phyloP scores from a whole-genome alignment of 2,113 vertebrate species.

The Climacteris rufus region DNA sequence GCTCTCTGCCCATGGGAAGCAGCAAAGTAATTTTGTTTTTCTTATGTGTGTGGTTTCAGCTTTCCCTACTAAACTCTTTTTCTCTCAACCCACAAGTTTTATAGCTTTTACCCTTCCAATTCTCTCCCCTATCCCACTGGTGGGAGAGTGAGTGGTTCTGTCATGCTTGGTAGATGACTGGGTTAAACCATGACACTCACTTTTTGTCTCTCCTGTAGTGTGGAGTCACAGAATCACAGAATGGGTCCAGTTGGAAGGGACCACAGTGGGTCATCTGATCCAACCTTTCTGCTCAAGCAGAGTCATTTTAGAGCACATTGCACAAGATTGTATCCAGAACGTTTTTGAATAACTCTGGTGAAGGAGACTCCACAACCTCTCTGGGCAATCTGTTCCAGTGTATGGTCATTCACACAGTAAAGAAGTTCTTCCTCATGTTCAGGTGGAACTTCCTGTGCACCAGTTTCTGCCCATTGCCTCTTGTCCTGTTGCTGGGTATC shows the following conservation, averaged over 20 bases:
- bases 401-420: not conserved
- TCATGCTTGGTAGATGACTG: not conserved
- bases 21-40: not conserved
- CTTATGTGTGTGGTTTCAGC: not conserved
- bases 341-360: not conserved
- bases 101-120: not conserved
- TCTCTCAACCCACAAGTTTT: not conserved
- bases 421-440: not conserved
- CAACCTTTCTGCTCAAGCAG: not conserved
- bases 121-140: not conserved
- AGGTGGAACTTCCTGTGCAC: not conserved
- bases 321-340: too few relatives aligned
- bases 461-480: not conserved
- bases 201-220: not conserved
- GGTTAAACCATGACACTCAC: not conserved
- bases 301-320: not conserved
- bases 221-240: not conserved
- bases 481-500: not conserved
- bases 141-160: not conserved
- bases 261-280: too few relatives aligned
- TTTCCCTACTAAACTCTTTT: not conserved
- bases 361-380: not conserved
- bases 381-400: not conserved
- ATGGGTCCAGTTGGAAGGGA: not conserved
- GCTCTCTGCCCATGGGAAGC: not conserved